Evolutionary conservation across 53 echinoderm and acorn worm genomes (phyloP).

Genomic region (Zoroaster sp.): DNA sequence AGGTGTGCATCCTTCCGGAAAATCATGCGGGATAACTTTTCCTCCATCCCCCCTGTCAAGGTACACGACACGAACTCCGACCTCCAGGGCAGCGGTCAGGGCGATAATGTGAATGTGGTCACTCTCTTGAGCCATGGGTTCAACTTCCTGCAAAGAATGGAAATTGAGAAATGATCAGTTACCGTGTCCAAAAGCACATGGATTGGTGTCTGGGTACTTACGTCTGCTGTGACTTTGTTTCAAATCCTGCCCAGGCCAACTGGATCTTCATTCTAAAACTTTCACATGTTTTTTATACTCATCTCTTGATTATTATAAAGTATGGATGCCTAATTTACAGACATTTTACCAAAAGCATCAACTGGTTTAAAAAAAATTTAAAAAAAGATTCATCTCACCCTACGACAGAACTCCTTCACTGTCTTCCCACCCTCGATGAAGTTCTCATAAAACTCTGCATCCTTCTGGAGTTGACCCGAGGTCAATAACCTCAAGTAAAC

Average conservation of each 20-base stretch:
- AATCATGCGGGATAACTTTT: slow-evolving; percentile 92
- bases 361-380: too few relatives aligned
- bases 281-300: too few relatives aligned
- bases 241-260: neutral
- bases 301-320: too few relatives aligned
- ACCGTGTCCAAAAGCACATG: too few relatives aligned
- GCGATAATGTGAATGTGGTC: slow-evolving; percentile 99
- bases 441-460: slow-evolving; percentile 84
- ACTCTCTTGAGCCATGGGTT: slow-evolving; percentile 99
- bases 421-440: slow-evolving; percentile 89
- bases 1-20: slow-evolving; percentile 85
- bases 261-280: too few relatives aligned
- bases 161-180: neutral
- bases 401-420: slow-evolving; percentile 94
- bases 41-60: slow-evolving; percentile 82
- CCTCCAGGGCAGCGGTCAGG: slow-evolving; percentile 74
- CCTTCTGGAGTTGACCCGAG: slow-evolving; percentile 92
- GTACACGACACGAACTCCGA: slow-evolving; percentile 93
- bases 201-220: too few relatives aligned
- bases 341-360: too few relatives aligned
- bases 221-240: too few relatives aligned
- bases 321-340: too few relatives aligned
- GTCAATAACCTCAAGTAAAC: slow-evolving; percentile 93
- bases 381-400: slow-evolving; percentile 61
- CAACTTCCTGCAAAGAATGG: slow-evolving; percentile 82